Base-by-base conservation (phyloP, 2,797 vertebrate genomes). In the Buceros bicornis region DNA sequence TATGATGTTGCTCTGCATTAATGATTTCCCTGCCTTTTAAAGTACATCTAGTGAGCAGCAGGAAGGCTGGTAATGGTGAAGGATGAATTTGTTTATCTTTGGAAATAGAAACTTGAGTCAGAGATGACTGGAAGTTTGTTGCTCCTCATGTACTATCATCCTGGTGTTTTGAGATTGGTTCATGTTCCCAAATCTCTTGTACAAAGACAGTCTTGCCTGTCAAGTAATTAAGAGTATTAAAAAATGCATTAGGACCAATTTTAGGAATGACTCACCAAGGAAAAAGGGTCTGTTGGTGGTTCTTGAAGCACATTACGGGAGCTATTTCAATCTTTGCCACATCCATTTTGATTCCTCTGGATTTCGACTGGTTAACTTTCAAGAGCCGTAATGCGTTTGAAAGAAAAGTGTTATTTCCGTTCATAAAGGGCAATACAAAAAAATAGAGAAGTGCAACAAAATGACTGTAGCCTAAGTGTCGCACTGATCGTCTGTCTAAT, bases 81-180 rank as follows among this genome's bases (percentile, higher is more conserved):
- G 45, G 15, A 48, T 87, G 53, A 33, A 65, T 93, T 91, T 77
- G 29, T 90, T 92, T 91, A 15, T 35, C 35, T 82, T 77, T 58
- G 64, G 53, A 87, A 96, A 85, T 13, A 93, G 88, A 50, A 94
- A 51, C 13, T n/a, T 94, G 77, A 81, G 56, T 90, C 85, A 95
- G 82, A 83, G 35, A 22, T 72, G 61, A 56, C 40, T 83, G 56
- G 58, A 83, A 76, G 24, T 45, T 84, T 95, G 87, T 57, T 90
- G 60, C 11, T 84, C 0, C 0, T 18, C 50, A 45, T 64, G 31
- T 40, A 26, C 35, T 69, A 79, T 70, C 61, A 70, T 37, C 43
- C 43, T 74, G 57, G 33, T 51, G 43, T 42, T 35, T 65, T 67
- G 80, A 82, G 82, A 88, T 87, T 29, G 45, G 43, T 70, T 87